Percentiles rank a stretch among this genome's conserved stretches.
Evolutionary conservation across 2,113 vertebrate genomes (phyloP).

Genomic region (Corapipo altera): DNA sequence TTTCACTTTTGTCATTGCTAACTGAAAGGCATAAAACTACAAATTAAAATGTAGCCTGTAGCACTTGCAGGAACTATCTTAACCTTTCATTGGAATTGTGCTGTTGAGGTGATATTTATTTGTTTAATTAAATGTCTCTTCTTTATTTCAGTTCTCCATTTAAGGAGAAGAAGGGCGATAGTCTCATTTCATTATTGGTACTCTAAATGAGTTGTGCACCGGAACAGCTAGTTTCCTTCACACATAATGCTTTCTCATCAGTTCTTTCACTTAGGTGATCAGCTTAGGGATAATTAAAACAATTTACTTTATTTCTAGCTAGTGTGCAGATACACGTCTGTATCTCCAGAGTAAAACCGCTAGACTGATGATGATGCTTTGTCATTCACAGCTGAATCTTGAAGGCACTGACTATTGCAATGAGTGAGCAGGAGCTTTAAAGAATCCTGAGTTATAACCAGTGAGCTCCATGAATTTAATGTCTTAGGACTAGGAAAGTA

Average conservation of each 20-base stretch:
- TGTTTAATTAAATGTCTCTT: background rate
- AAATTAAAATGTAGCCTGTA: background rate
- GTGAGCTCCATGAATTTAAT: background rate
- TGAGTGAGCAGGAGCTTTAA: background rate
- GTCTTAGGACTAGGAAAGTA: background rate
- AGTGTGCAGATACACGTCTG: background rate
- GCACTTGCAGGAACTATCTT: background rate
- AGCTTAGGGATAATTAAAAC: background rate
- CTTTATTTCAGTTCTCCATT: background rate
- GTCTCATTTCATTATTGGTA: background rate
- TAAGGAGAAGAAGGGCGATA: background rate
- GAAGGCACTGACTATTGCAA: background rate
- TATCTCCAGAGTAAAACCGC: background rate
- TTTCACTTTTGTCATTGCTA: background rate
- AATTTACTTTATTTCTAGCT: background rate
- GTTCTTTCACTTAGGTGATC: background rate
- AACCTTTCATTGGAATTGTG: background rate
- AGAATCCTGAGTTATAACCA: background rate
- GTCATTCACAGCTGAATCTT: background rate
- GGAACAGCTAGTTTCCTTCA: background rate
- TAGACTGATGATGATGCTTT: background rate
- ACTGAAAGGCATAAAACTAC: background rate
- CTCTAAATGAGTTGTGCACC: background rate
- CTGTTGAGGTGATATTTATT: background rate
- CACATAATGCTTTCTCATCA: background rate